Percentiles rank a stretch among this genome's conserved stretches.
These are phyloP conservation scores for Periparus ater DNA, from an alignment of 2,797 vertebrate species.

Conservation along the genomic window DNA sequence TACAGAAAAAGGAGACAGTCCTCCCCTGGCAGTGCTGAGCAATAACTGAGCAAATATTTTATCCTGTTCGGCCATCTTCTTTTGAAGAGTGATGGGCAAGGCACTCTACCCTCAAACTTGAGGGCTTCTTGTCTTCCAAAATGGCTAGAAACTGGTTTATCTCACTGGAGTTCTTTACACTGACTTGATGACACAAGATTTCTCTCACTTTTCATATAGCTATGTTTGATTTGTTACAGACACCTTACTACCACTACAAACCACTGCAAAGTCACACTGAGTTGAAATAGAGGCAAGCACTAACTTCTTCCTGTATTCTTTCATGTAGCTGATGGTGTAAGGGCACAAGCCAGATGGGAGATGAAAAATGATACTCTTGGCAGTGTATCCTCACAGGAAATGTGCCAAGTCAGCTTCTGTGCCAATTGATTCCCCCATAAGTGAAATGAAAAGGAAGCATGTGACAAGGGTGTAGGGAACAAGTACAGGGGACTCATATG, in stretches of 20 bases:
- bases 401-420: not conserved
- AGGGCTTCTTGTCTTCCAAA: not conserved
- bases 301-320: accelerated
- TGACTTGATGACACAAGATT: not conserved
- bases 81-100: not conserved
- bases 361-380: not conserved
- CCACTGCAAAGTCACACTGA: not conserved
- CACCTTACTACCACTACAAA: not conserved
- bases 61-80: not conserved
- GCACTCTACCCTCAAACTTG: not conserved
- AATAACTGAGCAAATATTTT: not conserved
- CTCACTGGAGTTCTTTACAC: not conserved
- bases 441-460: not conserved
- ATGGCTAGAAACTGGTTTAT: not conserved
- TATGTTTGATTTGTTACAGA: not conserved
- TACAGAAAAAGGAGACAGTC: not conserved
- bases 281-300: not conserved
- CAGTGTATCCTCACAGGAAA: not conserved
- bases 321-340: not conserved
- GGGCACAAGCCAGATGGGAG: not conserved
- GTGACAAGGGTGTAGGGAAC: no score
- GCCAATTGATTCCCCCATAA: accelerated
- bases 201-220: not conserved
- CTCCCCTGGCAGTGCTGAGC: not conserved
- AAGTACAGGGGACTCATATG: accelerated